Base-by-base conservation (phyloP, 2,888 invertebrate species). In the Hemithea aestivaria region DNA sequence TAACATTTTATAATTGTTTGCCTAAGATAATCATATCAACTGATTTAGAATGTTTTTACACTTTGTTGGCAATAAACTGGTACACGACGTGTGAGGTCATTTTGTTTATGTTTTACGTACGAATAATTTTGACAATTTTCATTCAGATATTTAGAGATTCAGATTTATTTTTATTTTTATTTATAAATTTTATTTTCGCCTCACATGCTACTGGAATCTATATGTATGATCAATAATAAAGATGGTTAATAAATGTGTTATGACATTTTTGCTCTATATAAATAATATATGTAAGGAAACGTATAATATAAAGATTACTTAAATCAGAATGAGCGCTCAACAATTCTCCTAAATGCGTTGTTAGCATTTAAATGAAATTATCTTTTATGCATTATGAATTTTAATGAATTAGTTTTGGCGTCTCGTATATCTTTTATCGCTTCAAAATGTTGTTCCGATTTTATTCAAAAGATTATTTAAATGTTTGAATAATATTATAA, bases 281-380 rank as follows among this genome's bases (percentile, higher is more conserved):
- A 16, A 16, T 16, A 16, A 16, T 16, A 16, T 16, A 4, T 16
- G 5, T 16, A 16, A 16, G 5, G 16, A 16, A 16, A 16, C 16
- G 23, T 8, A 32, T 27, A 39, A 39, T 51, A 46, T 35, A 35
- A 47, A 38, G 35, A 48, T 53, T 40, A 58, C 35, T 48, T 48
- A 51, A 44, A 30, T 56, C 25, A 25, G n/a, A 46, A 53, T 44
- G 41, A 40, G 49, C 11, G 16, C 10, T 20, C 33, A 16, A 53
- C 45, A 45, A 59, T 56, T 46, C 51, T 46, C 35, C 30, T 43
- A 41, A 45, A 48, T 35, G 40, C 35, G 37, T 45, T 30, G 34
- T 47, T 38, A 40, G 33, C 32, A 29, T 48, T 51, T 42, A 25
- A 42, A 47, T 48, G 44, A 12, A 40, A 35, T 39, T 41, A 46